phyloP scores from a whole-genome alignment of 1,140 invertebrate species.

The Lanistes nyassanus region DNA sequence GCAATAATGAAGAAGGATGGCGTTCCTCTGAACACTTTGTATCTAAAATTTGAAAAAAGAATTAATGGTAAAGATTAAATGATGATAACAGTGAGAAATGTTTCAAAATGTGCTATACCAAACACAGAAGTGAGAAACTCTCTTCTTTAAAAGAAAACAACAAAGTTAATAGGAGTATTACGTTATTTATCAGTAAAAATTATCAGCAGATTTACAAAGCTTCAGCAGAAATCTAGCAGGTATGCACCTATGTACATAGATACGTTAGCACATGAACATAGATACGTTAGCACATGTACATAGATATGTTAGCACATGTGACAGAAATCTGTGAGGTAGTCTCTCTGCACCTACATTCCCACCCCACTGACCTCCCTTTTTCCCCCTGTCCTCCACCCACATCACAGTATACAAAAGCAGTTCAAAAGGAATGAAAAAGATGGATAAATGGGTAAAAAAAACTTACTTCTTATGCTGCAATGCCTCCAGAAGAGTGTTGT shows the following conservation, averaged over 20 bases:
- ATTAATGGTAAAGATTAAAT: background rate
- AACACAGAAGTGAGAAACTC: too few species aligned
- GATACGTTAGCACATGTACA: background rate
- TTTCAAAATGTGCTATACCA: background rate
- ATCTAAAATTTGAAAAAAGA: conserved; percentile 5
- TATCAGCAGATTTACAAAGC: background rate
- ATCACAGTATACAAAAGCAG: conserved; percentile 42
- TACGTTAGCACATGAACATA: background rate
- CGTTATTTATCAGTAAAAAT: background rate
- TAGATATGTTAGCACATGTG: conserved; percentile 8
- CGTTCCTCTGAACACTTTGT: conserved; percentile 21
- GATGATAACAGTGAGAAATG: background rate
- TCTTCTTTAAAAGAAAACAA: background rate
- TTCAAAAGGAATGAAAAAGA: conserved; percentile 9
- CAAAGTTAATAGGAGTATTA: background rate
- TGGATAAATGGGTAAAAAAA: background rate
- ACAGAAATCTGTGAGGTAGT: background rate
- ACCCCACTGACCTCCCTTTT: conserved; percentile 38
- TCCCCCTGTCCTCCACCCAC: conserved; percentile 42
- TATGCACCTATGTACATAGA: background rate
- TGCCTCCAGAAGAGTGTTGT: conserved; percentile 74
- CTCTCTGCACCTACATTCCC: conserved; percentile 9
- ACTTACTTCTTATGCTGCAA: conserved; percentile 74
- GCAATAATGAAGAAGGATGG: conserved; percentile 13
- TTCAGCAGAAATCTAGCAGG: too few species aligned